Base-by-base conservation (phyloP, 1,140 invertebrate species). In the Venturia canescens region DNA sequence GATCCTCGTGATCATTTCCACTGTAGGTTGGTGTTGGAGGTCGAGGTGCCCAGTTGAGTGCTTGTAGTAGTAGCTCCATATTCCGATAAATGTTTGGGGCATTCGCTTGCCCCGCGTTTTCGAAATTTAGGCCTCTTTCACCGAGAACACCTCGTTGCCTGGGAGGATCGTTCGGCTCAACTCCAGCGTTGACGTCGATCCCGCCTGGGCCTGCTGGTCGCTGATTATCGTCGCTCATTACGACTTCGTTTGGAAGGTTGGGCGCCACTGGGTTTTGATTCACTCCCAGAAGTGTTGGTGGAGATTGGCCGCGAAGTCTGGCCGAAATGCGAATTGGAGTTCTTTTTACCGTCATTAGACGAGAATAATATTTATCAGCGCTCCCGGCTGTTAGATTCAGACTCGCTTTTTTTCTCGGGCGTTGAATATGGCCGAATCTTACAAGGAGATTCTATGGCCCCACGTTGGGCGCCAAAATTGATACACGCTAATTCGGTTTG, bases 271-370 rank as follows among this genome's bases (percentile, higher is more conserved):
- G 69, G 69, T 71, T 38, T 44, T 71, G 38, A 44, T n/a, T 31
- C 69, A 71, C 69, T 71, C 69, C 69, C 34, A 71, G 69, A 71
- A 71, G 69, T 71, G 69, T n/a, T 34, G 66, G 26, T 18, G 66
- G 27, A 4, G 63, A 66, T 69, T 29, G 2, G 9, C 66, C 66
- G 9, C 66, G 66, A 11, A 31, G 2, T 2, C 66, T 1, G 1
- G 66, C 66, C 1, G 66, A 69, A 13, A 1, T 1, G 1, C 66
- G 66, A 29, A 3, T 63, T n/a, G 50, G 48, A 27, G 50, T 21
- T 21, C 48, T 38, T 21, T 63, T 3, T 1, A 63, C 57, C 1
- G 18, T 23, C 57, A 63, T 71, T 31, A 5, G 34, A 4, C 66
- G 48, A 13, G 18, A 50, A 15, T 44, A 15, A 7, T 69, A 26